phyloP scores from a whole-genome alignment of 1,140 invertebrate genomes.

The Drosophila teissieri region DNA sequence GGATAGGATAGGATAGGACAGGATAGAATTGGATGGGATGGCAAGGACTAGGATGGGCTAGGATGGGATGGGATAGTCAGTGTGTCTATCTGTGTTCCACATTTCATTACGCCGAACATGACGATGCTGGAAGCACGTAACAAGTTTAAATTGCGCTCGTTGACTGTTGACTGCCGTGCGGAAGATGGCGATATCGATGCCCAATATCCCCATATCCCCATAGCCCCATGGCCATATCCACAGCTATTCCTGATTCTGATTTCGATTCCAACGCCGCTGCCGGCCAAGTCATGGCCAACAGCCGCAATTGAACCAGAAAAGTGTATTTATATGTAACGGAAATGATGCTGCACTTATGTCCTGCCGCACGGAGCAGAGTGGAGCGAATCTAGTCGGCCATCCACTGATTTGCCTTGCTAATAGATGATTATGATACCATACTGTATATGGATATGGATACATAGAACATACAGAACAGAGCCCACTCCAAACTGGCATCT shows the following conservation, averaged over 20 bases:
- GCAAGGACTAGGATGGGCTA: background rate
- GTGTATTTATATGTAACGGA: constrained; percentile 83
- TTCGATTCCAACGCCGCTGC: constrained; percentile 9
- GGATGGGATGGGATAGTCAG: background rate
- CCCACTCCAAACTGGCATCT: constrained; percentile 7
- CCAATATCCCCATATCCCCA: constrained; percentile 10
- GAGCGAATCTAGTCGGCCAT: constrained; percentile 52
- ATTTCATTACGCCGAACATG: constrained; percentile 78
- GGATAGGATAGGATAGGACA: background rate
- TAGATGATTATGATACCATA: constrained; percentile 66
- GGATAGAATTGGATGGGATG: background rate
- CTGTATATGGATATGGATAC: constrained; percentile 1
- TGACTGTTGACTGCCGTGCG: constrained; percentile 81
- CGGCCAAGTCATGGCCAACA: constrained; percentile 72
- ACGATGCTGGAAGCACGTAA: constrained; percentile 75
- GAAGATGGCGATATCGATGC: constrained; percentile 63
- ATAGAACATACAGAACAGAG: constrained; percentile 7
- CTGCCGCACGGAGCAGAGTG: constrained; percentile 43
- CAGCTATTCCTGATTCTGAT: constrained; percentile 7
- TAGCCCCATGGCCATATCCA: background rate
- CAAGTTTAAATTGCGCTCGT: constrained; percentile 83
- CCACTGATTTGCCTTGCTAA: constrained; percentile 67
- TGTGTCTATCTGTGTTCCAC: constrained; percentile 41
- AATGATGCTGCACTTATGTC: constrained; percentile 79
- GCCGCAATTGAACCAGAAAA: constrained; percentile 77